These are phyloP conservation scores for Aythya baeri DNA, from an alignment of 2,113 vertebrate species.

Conservation along the genomic window DNA sequence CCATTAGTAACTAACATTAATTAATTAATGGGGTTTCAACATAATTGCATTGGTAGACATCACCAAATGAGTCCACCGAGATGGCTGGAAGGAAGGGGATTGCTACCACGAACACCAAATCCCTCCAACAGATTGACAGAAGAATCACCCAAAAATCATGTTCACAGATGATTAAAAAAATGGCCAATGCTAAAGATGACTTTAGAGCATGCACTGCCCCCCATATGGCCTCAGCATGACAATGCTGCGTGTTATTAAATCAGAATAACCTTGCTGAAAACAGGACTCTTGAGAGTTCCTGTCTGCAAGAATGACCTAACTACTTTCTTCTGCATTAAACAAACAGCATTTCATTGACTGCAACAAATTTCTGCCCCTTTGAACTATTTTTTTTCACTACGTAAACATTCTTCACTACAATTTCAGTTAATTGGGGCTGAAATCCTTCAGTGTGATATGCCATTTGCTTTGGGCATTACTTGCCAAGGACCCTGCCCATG, in stretches of 20 bases:
- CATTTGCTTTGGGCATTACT: not conserved
- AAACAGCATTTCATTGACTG: not conserved
- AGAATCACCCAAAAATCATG: not conserved
- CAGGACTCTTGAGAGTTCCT: not conserved
- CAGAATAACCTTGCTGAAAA: not conserved
- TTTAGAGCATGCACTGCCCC: fast-evolving
- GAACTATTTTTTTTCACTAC: not conserved
- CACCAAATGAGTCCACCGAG: conserved; percentile 7
- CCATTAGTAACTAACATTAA: conserved; percentile 42
- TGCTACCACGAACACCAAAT: conserved; percentile 15
- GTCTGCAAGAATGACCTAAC: not conserved
- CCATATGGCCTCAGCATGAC: not conserved
- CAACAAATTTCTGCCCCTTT: not conserved
- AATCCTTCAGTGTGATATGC: not conserved
- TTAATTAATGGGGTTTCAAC: conserved; percentile 44
- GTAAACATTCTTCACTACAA: not conserved
- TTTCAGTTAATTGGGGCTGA: not conserved
- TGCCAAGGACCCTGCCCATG: fast-evolving
- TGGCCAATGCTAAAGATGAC: not conserved
- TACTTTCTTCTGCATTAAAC: not conserved
- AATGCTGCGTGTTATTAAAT: not conserved
- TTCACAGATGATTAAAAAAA: not conserved
- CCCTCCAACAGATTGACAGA: not conserved
- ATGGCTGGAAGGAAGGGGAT: not conserved
- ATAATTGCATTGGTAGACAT: conserved; percentile 27